These are phyloP conservation scores for Ameiurus melas DNA, from an alignment of 2,113 vertebrate genomes.

Conservation along the genomic window DNA sequence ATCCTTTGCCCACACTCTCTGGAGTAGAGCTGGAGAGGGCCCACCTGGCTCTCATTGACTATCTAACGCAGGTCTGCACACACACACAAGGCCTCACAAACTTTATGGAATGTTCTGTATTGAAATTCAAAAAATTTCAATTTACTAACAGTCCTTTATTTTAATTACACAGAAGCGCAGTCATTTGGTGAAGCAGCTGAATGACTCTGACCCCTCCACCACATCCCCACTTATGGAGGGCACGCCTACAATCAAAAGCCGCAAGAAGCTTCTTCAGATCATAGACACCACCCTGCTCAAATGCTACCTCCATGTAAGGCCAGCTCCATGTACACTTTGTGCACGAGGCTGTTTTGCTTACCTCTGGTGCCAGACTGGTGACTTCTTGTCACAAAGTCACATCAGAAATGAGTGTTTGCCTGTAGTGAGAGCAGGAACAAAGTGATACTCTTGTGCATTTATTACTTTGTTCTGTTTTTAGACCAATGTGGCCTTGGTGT, in stretches of 20 bases:
- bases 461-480: slow-evolving; percentile 54
- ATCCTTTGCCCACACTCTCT: slow-evolving; percentile 86
- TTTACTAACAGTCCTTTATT: neutral
- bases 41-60: slow-evolving; percentile 95
- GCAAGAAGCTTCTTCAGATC: slow-evolving; percentile 95
- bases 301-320: slow-evolving; percentile 93
- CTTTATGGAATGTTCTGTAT: neutral
- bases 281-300: slow-evolving; percentile 96
- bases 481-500: slow-evolving; percentile 96
- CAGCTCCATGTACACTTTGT: neutral
- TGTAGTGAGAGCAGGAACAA: neutral
- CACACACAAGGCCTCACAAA: neutral
- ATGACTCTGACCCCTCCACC: slow-evolving; percentile 91
- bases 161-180: slow-evolving; percentile 84
- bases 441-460: neutral
- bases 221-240: slow-evolving; percentile 96
- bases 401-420: neutral
- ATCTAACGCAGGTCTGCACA: slow-evolving; percentile 86
- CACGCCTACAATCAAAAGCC: slow-evolving; percentile 95
- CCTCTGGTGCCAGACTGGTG: neutral
- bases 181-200: slow-evolving; percentile 93
- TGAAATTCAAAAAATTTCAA: too few species aligned
- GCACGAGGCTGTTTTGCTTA: neutral
- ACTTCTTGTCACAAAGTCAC: neutral
- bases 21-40: slow-evolving; percentile 94